Evolutionary conservation across 2,797 vertebrate genomes (phyloP).

Genomic region (Hippocampus kuda): DNA sequence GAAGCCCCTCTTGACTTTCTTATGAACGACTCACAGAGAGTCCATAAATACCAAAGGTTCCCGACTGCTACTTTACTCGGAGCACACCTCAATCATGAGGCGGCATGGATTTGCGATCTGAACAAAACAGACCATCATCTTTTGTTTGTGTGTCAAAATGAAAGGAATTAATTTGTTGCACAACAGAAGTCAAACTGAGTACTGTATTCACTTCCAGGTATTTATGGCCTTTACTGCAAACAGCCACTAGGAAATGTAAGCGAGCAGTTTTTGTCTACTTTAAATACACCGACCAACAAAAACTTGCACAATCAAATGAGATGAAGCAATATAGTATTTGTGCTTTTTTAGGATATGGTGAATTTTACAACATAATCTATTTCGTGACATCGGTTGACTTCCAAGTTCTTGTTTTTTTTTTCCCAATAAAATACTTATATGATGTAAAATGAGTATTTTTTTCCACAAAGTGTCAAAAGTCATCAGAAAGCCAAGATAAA

Average conservation of each 20-base stretch:
- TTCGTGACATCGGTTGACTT: too few species aligned
- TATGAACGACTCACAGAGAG: constrained; percentile 2
- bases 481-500: too few species aligned
- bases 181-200: neutral
- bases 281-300: too few species aligned
- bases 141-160: neutral
- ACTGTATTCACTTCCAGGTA: neutral
- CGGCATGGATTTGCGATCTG: neutral
- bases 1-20: constrained; percentile 4
- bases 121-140: neutral
- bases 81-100: constrained; percentile 1
- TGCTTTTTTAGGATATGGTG: too few species aligned
- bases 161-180: neutral
- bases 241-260: too few species aligned
- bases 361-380: neutral
- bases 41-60: constrained; percentile 5
- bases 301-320: neutral
- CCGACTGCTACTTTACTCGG: neutral
- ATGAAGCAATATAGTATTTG: neutral
- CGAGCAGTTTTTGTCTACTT: too few species aligned
- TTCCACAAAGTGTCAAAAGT: too few species aligned
- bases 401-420: too few species aligned
- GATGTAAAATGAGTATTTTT: too few species aligned
- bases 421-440: too few species aligned
- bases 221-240: neutral